Evolutionary conservation across 2,113 vertebrate species (phyloP).

Genomic region (Pteropus alecto): DNA sequence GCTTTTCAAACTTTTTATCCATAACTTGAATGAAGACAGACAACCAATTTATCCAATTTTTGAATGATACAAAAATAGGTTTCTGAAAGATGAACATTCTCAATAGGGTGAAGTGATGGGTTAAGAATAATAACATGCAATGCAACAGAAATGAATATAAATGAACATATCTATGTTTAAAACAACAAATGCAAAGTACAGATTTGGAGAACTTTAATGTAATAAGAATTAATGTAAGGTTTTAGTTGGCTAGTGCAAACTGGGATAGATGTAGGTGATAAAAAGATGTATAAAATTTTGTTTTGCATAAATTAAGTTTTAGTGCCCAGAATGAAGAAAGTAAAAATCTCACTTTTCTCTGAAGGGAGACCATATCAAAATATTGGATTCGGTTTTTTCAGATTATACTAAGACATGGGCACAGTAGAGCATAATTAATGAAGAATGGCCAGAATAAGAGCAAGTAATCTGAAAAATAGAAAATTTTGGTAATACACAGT

Average conservation of each 20-base stretch:
- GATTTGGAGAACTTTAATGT: not conserved
- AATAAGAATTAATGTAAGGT: not conserved
- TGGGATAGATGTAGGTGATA: not conserved
- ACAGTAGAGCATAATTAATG: not conserved
- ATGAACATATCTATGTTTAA: not conserved
- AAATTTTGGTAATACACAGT: not conserved
- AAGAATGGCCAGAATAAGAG: not conserved
- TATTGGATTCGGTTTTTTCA: not conserved
- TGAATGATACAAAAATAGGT: not conserved
- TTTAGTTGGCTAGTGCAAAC: not conserved
- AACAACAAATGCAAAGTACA: not conserved
- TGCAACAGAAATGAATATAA: constrained; percentile 25
- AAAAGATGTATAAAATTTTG: not conserved
- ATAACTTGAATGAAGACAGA: not conserved
- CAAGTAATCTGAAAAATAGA: not conserved
- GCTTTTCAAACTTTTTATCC: not conserved
- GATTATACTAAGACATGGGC: not conserved
- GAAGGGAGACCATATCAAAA: not conserved
- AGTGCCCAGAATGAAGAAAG: not conserved
- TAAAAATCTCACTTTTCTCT: not conserved
- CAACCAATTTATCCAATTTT: not conserved
- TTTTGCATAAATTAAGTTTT: not conserved
- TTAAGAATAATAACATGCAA: not conserved
- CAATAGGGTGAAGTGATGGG: not conserved
- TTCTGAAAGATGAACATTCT: constrained; percentile 15